Evolutionary conservation across 1,140 invertebrate species (phyloP), one percentile per base, ranked within the genome.

Genomic region (Drosophila neocordata): DNA sequence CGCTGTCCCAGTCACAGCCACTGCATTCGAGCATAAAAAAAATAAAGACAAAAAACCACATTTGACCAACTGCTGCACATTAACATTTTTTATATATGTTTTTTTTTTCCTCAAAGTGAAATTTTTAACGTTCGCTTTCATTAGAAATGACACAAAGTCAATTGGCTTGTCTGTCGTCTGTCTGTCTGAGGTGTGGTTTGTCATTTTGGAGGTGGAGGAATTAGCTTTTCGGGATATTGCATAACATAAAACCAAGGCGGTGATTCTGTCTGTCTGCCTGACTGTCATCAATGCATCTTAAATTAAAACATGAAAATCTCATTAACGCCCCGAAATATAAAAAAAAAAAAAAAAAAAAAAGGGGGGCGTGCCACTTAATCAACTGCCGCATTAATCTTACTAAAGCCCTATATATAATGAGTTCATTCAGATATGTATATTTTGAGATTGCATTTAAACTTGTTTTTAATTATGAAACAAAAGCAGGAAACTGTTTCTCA

Each of bases 91-190:
- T 4, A 6, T 31, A 6, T 31, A 1, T 81, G 24, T 18, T 24
- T 69, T 53, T 4, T 81, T 13, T 18, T 24, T 69, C 57, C 51
- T 69, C 79, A 87, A 87, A 85, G 81, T 87, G 81, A 85, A 85
- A 85, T 74, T 85, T 84, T 51, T 67, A 74, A 60, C 81, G 74
- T 78, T 85, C 82, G 78, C 81, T 85, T 85, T 85, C 81, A 87
- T 85, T 87, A 85, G 81, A 85, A 85, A 85, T 87, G 74, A 76
- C 68, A 67, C 63, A 56, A 65, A 57, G 53, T 58, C 41, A 73
- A 31, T 31, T 31, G 27, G 27, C 27, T 31, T 31, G 62, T 34
- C 35, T 34, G 8, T 37, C 8, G 31, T 18, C 34, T 18, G 52
- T 15, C 53, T 55, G 22, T 53, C 22, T 53, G 51, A 5, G 44